Base-by-base conservation (phyloP, 2,888 invertebrate species). In the Germaria angustata region DNA sequence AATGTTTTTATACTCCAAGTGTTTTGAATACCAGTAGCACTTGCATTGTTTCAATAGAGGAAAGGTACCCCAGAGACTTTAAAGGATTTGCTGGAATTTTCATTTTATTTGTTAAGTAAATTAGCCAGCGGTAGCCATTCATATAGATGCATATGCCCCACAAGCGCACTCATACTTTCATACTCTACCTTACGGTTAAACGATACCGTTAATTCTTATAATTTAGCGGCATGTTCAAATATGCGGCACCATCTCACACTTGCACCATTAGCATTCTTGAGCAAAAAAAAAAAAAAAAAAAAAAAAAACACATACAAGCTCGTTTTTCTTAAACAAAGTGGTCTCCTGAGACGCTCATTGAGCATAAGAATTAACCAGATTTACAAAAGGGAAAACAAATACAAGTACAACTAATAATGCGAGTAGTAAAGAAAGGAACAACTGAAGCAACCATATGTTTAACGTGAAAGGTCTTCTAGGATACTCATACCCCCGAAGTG, bases 151-250 rank as follows among this genome's bases (percentile, higher is more conserved):
- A 20, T 13, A 51, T 39, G 61, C 20, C 34, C 61, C 41, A 41
- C 51, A 53, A 20, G 8, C 22, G 22, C 36, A 55, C 34, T 20
- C 8, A 41, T 11, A 28, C 32, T 39, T 57, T 59, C 22, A 9
- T 61, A 24, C 15, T 59, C 61, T 61, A 61, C 32, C 75, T 77
- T 84, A 75, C 59, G 79, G 80, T 72, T 81, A 84, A 85, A 75
- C 84, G 77, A 80, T 80, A 84, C 85, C 85, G 84, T 85, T 85
- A 85, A 77, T 85, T 85, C 84, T 63, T 28, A 68, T 79, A 85
- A 85, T 84, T 85, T 85, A 85, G 84, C 84, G 84, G 84, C 55
- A 68, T 51, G 77, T 76, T 85, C 81, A 85, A 84, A 84, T 39
- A 39, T 51, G 73, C 75, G 75, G 71, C 78, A 80, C 44, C 81